A percentile compares a stretch with the other conserved stretches of the same genome.
Evolutionary conservation across 2,113 vertebrate genomes (phyloP).

Genomic region (Poeciliopsis retropinna): DNA sequence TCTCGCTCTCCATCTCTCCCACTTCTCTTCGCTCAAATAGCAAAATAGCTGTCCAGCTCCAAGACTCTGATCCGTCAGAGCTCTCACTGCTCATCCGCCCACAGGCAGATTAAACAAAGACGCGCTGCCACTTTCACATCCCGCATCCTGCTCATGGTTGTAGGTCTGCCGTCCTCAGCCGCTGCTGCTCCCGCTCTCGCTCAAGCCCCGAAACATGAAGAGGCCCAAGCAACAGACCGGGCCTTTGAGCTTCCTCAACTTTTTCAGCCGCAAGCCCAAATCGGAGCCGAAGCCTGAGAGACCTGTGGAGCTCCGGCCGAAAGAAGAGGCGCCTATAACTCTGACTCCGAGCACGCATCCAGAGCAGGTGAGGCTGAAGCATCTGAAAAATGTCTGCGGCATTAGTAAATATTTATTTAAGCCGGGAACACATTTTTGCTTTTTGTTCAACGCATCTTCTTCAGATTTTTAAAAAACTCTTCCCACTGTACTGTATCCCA

Average conservation of each 20-base stretch:
- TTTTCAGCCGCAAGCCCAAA: constrained; percentile 80
- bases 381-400: no score
- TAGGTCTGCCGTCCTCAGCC: constrained; percentile 56
- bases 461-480: background rate
- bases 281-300: constrained; percentile 67
- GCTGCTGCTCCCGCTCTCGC: constrained; percentile 43
- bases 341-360: constrained; percentile 73
- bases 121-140: constrained; percentile 10
- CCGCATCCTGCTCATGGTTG: constrained; percentile 66
- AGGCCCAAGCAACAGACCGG: constrained; percentile 77
- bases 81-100: constrained; percentile 28
- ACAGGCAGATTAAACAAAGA: constrained; percentile 11
- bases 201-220: constrained; percentile 77
- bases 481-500: background rate
- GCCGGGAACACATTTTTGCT: background rate
- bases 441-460: background rate
- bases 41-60: constrained; percentile 44
- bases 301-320: constrained; percentile 48
- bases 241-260: constrained; percentile 79
- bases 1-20: constrained; percentile 53
- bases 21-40: constrained; percentile 38
- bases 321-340: constrained; percentile 66
- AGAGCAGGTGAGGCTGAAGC: constrained; percentile 66
- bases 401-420: background rate
- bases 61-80: constrained; percentile 53